These are phyloP conservation scores for Arremon aurantiirostris DNA, from an alignment of 2,797 vertebrate genomes.

Conservation along the genomic window DNA sequence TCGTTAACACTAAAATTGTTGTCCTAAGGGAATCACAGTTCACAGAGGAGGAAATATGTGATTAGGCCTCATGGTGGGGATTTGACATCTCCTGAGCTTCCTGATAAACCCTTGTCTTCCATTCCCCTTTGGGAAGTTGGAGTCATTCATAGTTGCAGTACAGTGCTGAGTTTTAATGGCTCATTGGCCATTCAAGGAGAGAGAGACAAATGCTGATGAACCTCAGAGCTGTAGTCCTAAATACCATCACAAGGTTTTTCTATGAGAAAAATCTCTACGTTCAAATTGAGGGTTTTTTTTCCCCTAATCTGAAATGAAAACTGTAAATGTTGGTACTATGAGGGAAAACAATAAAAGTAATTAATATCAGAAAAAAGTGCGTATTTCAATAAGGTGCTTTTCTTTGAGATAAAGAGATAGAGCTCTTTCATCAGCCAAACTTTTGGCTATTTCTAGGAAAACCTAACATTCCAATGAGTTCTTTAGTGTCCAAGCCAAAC, in stretches of 20 bases:
- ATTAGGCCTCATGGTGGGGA: not conserved
- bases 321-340: not conserved
- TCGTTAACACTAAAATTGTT: not conserved
- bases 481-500: not conserved
- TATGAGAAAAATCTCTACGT: not conserved
- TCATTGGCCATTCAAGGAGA: not conserved
- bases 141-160: not conserved
- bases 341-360: not conserved
- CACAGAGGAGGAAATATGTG: not conserved
- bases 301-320: not conserved
- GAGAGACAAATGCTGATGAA: not conserved
- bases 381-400: not conserved
- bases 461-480: not conserved
- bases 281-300: rapidly evolving
- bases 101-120: not conserved
- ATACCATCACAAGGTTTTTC: not conserved
- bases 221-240: not conserved
- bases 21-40: not conserved
- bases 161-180: not conserved
- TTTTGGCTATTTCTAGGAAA: not conserved
- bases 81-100: not conserved
- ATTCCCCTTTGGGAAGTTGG: not conserved
- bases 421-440: not conserved
- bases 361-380: rapidly evolving
- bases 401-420: not conserved